Conservation (phyloP, 1,140 invertebrate species). For the Diploscapter pachys region DNA sequence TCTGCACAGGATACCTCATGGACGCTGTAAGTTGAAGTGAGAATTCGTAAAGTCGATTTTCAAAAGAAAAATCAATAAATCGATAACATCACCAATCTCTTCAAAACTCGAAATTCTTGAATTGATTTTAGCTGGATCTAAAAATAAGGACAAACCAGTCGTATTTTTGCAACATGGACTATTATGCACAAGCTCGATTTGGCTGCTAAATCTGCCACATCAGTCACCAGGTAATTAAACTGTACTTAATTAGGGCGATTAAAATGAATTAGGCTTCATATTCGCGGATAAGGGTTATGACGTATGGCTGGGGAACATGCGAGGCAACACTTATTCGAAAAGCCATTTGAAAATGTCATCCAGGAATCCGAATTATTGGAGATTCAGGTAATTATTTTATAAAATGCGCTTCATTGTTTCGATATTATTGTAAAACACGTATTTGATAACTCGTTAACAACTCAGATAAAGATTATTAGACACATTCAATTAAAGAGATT, state of each 20-base stretch:
- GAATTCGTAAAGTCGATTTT: neutral
- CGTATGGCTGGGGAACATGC: slow-evolving; percentile 72
- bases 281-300: slow-evolving; percentile 71
- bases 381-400: slow-evolving; percentile 43
- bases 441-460: neutral
- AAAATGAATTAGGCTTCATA: slow-evolving; percentile 63
- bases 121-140: slow-evolving; percentile 17
- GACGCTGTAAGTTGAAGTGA: slow-evolving; percentile 46
- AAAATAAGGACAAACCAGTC: slow-evolving; percentile 39
- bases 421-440: neutral
- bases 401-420: neutral
- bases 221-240: slow-evolving; percentile 66
- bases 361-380: slow-evolving; percentile 57
- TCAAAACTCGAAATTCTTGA: slow-evolving; percentile 15
- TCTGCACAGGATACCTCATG: slow-evolving; percentile 70
- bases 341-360: slow-evolving; percentile 59
- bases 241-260: no score
- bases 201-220: slow-evolving; percentile 69
- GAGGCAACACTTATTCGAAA: slow-evolving; percentile 69
- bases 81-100: neutral
- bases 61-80: neutral
- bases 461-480: neutral
- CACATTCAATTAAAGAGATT: neutral
- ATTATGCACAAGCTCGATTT: slow-evolving; percentile 73
- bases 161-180: slow-evolving; percentile 72